Evolutionary conservation across 2,888 invertebrate genomes (phyloP).

Genomic region (Scrobipalpa atriplicella): DNA sequence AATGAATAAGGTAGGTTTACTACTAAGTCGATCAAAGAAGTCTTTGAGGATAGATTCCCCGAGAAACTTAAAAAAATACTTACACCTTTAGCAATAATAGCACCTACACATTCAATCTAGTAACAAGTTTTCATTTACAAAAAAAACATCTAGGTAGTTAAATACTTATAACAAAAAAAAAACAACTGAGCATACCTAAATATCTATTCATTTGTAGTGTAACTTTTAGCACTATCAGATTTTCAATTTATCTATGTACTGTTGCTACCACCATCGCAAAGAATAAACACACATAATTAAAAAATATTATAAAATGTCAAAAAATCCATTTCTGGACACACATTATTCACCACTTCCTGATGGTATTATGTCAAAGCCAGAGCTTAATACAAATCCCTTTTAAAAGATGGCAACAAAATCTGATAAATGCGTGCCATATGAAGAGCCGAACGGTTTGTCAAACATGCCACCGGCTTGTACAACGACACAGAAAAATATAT

Average conservation of each 20-base stretch:
- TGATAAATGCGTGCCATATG: conserved; percentile 30
- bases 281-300: no score
- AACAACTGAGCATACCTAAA: no score
- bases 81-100: no score
- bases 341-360: conserved; percentile 5
- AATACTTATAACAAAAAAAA: no score
- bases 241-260: no score
- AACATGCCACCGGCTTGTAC: conserved; percentile 46
- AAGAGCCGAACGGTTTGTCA: conserved; percentile 46
- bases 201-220: no score
- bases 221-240: no score
- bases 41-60: background rate
- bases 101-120: no score
- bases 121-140: no score
- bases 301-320: background rate
- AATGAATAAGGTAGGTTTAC: background rate
- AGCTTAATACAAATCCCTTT: conserved; percentile 32
- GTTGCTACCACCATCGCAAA: no score
- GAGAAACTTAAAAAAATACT: background rate
- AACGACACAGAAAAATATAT: conserved; percentile 13
- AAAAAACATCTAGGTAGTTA: no score
- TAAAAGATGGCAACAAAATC: conserved; percentile 34
- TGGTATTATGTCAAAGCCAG: conserved; percentile 17
- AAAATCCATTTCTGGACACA: background rate
- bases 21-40: background rate